These are phyloP conservation scores for Neuroscelio doddi DNA, from an alignment of 2,888 invertebrate genomes.

Conservation along the genomic window DNA sequence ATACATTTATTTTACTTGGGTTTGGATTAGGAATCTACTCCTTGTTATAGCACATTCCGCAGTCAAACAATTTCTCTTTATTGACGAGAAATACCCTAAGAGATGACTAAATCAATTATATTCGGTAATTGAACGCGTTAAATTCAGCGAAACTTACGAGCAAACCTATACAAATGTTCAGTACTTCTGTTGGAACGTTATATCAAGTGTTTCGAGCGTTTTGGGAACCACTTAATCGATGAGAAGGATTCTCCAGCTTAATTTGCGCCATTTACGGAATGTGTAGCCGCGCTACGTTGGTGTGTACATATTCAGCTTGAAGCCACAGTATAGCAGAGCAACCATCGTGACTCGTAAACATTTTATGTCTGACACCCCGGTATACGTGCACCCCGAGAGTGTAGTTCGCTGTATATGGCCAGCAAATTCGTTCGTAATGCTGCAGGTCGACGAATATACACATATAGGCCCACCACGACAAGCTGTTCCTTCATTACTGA, in stretches of 20 bases:
- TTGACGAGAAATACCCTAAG: too few relatives aligned
- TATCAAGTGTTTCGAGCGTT: constrained; percentile 13
- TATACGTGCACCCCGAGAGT: constrained; percentile 23
- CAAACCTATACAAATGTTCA: too few relatives aligned
- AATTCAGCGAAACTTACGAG: too few relatives aligned
- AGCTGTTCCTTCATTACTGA: constrained; percentile 28
- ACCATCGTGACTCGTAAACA: constrained; percentile 32
- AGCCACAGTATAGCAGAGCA: not conserved
- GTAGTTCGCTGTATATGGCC: constrained; percentile 24
- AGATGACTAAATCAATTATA: too few relatives aligned
- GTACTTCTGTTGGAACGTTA: not conserved
- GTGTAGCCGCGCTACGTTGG: not conserved
- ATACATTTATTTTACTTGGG: too few relatives aligned
- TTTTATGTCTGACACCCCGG: constrained; percentile 31
- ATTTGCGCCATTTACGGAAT: constrained; percentile 31
- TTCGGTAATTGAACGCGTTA: too few relatives aligned
- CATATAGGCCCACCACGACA: constrained; percentile 36
- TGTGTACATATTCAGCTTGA: too few relatives aligned
- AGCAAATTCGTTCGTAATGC: constrained; percentile 32
- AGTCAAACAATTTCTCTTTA: too few relatives aligned
- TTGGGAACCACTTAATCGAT: constrained; percentile 24
- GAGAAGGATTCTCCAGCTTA: constrained; percentile 22
- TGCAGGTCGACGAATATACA: constrained; percentile 23
- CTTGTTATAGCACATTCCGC: too few relatives aligned
- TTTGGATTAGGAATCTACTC: too few relatives aligned